These are phyloP conservation scores for Ceuthmochares aereus DNA, from an alignment of 2,113 vertebrate genomes.

Conservation along the genomic window DNA sequence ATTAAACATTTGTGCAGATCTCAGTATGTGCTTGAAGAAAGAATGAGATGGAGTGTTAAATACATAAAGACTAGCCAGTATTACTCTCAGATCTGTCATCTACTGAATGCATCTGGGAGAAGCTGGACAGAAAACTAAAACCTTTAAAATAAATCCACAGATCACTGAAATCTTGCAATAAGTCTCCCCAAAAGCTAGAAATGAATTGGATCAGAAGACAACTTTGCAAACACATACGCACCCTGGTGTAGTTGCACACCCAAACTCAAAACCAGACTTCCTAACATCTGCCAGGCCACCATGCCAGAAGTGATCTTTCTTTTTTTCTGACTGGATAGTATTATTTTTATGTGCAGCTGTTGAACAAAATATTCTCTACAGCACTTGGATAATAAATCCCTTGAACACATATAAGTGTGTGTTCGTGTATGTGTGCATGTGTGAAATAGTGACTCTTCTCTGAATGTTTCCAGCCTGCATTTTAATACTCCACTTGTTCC, in stretches of 20 bases:
- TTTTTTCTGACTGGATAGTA: not conserved
- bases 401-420: not conserved
- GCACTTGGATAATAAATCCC: slow-evolving; percentile 20
- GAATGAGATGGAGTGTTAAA: slow-evolving; percentile 24
- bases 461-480: slow-evolving; percentile 17
- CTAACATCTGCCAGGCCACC: not conserved
- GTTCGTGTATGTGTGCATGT: not conserved
- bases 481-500: not conserved
- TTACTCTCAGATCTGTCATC: slow-evolving; percentile 46
- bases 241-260: not conserved
- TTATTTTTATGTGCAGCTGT: slow-evolving; percentile 36
- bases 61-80: not conserved
- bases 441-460: slow-evolving; percentile 26
- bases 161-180: not conserved
- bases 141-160: not conserved
- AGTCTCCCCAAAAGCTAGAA: not conserved
- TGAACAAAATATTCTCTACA: not conserved
- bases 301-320: slow-evolving; percentile 12
- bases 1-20: slow-evolving; percentile 52
- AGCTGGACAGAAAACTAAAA: slow-evolving; percentile 41
- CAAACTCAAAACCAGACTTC: slow-evolving; percentile 9
- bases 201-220: not conserved
- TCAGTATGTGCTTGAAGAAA: slow-evolving; percentile 18
- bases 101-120: slow-evolving; percentile 11
- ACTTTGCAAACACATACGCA: slow-evolving; percentile 7